These are phyloP conservation scores for Acleris sparsana DNA, from an alignment of 2,888 invertebrate species.

Conservation along the genomic window DNA sequence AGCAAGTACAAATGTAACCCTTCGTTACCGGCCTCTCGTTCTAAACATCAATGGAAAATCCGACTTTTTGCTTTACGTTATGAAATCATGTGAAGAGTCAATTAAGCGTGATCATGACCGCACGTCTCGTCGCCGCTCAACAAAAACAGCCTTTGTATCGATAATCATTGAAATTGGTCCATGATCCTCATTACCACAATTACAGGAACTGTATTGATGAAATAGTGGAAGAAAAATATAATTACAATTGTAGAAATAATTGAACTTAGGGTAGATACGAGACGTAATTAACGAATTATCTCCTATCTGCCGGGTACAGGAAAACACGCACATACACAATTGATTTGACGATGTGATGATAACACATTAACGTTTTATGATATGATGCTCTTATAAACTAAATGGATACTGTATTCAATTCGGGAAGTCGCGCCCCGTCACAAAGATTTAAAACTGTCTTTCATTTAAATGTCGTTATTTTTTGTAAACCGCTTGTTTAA, in stretches of 20 bases:
- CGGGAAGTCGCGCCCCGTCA: no score
- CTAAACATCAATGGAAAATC: constrained; percentile 15
- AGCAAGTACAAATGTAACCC: no score
- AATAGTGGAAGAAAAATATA: constrained; percentile 26
- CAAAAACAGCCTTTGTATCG: constrained; percentile 30
- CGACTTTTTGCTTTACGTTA: constrained; percentile 16
- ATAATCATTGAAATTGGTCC: constrained; percentile 25
- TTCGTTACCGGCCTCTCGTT: no score
- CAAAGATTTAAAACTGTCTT: no score
- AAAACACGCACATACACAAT: constrained; percentile 6
- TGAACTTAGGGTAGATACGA: constrained; percentile 2
- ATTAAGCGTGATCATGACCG: constrained; percentile 4
- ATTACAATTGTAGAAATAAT: constrained; percentile 28
- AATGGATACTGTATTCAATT: no score
- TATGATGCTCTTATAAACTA: no score
- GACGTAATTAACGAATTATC: constrained; percentile 23
- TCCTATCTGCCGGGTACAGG: neutral
- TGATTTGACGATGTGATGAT: constrained; percentile 11
- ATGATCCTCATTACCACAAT: constrained; percentile 33
- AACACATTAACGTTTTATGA: neutral
- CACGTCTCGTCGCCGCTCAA: constrained; percentile 10
- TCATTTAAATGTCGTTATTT: no score
- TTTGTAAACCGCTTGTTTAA: no score
- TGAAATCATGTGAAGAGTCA: constrained; percentile 14
- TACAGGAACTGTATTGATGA: constrained; percentile 31